Evolutionary conservation across 2,797 vertebrate genomes (phyloP).

Genomic region (Molothrus ater): DNA sequence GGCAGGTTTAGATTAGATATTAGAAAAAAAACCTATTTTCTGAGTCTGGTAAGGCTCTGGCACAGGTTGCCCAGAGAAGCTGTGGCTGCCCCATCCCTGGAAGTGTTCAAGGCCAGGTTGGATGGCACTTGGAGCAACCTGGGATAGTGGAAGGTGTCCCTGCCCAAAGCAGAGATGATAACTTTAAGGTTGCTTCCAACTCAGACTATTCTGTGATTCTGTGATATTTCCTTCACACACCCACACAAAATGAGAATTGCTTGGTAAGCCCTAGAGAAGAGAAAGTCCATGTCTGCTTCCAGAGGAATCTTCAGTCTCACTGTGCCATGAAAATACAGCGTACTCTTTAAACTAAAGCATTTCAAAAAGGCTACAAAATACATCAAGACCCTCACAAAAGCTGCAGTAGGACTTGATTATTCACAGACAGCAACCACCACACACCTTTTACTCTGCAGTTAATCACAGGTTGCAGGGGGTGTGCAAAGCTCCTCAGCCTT

Average conservation of each 20-base stretch:
- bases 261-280: neutral
- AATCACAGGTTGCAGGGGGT: neutral
- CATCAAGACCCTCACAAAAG: neutral
- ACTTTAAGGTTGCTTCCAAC: neutral
- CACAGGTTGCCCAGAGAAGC: neutral
- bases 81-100: neutral
- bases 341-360: neutral
- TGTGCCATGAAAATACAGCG: neutral
- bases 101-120: neutral
- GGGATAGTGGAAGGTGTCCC: neutral
- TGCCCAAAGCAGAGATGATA: neutral
- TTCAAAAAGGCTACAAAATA: neutral
- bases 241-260: neutral
- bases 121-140: neutral
- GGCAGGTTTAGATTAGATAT: neutral
- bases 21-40: neutral
- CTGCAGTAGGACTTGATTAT: neutral
- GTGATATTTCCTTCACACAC: neutral
- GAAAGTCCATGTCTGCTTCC: neutral
- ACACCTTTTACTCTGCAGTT: neutral
- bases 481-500: neutral
- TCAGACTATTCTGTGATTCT: neutral
- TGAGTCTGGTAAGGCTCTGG: neutral
- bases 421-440: neutral
- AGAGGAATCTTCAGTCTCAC: neutral